Base-by-base conservation (phyloP, 2,797 vertebrate genomes). In the Anguilla pacifica region DNA sequence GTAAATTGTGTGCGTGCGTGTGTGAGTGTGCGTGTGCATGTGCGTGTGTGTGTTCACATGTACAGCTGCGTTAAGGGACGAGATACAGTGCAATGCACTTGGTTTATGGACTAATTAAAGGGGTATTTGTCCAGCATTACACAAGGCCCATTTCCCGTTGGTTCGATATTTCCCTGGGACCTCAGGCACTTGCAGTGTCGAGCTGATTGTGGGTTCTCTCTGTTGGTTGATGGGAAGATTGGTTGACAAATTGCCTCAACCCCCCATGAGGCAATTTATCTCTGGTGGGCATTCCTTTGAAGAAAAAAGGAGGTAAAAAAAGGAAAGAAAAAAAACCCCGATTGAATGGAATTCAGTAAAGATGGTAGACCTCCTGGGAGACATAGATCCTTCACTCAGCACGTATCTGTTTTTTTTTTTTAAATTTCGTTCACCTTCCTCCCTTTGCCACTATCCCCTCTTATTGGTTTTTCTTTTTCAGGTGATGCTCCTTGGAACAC, bases 201-300 rank as follows among this genome's bases (percentile, higher is more conserved):
- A 70, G 19, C 61, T 86, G 61, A 70, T 39, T 46, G 49, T 31
- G 7, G 49, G 43, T 28, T 55, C 59, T 6, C 87, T 90, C 84
- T 92, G 39, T 43, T 43, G 91, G 91, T 92, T 89, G 91, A 86
- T 39, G 90, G 74, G 90, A 87, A 90, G 91, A 91, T 88, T 90
- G 91, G 88, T 89, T 88, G 85, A 88, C 59, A 87, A 2, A 74
- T 89, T 91, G 91, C 87, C 84, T 87, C 91, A 90, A 89, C 88
- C 85, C 85, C n/a, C 22, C 46, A 51, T 7, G 84, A 43, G 3
- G 39, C 39, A 43, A 43, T 43, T 43, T 43, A 3, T 86, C 74
- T 19, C 85, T 43, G 11, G 25, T 31, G 55, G 87, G 31, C 31
- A 15, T 43, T 64, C 72, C 59, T 70, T 59, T 83, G 22, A 64